phyloP scores from a whole-genome alignment of 2,888 invertebrate species.

The Dryococelus australis region DNA sequence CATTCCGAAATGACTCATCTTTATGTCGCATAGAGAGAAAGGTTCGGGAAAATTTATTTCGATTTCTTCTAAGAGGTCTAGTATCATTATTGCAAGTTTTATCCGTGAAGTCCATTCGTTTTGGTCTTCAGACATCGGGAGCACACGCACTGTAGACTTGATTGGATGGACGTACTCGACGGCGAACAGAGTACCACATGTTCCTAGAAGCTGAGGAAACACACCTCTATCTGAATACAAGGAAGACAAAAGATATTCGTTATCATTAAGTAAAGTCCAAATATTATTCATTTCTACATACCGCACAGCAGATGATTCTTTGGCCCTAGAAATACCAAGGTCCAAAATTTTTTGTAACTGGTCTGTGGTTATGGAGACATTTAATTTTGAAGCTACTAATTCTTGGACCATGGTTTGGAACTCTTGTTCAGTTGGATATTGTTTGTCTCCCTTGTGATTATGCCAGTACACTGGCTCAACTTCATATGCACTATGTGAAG shows the following conservation, averaged over 20 bases:
- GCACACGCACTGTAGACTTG: conserved; percentile 46
- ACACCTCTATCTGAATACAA: conserved; percentile 67
- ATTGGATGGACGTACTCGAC: conserved; percentile 69
- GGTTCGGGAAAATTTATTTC: conserved; percentile 67
- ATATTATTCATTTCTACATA: conserved; percentile 65
- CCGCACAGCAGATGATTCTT: conserved; percentile 37
- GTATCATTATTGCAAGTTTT: conserved; percentile 65
- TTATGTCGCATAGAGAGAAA: conserved; percentile 73
- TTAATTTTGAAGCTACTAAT: conserved; percentile 63
- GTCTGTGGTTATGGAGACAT: conserved; percentile 62
- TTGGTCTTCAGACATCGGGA: conserved; percentile 62
- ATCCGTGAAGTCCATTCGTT: conserved; percentile 67
- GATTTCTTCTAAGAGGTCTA: conserved; percentile 67
- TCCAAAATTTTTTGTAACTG: conserved; percentile 61
- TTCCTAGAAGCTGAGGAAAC: conserved; percentile 71
- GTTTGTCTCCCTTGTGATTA: conserved; percentile 59
- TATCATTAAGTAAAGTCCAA: conserved; percentile 70
- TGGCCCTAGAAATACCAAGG: conserved; percentile 55
- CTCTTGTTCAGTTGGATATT: conserved; percentile 63
- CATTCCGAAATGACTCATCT: conserved; percentile 71
- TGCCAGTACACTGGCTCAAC: conserved; percentile 60
- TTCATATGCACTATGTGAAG: conserved; percentile 57
- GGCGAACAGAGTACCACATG: conserved; percentile 72
- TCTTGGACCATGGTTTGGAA: conserved; percentile 63
- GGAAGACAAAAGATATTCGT: conserved; percentile 70